Evolutionary conservation across 1,140 invertebrate species (phyloP).

Genomic region (Spodoptera litura): DNA sequence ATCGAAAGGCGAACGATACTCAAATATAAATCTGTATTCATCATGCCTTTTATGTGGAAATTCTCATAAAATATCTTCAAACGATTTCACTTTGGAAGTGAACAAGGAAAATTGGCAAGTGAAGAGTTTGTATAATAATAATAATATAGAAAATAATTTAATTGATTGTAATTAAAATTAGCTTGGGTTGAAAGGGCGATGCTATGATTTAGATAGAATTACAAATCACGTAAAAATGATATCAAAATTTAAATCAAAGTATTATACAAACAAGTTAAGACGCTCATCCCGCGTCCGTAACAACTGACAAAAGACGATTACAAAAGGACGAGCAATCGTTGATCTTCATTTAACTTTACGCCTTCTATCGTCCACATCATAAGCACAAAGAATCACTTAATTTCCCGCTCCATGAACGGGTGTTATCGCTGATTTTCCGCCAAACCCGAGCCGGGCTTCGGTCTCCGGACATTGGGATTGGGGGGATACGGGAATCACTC

Average conservation of each 20-base stretch:
- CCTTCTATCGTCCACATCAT: constrained; percentile 21
- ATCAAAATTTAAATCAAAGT: too few species aligned
- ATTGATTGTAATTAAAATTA: too few species aligned
- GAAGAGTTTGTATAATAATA: too few species aligned
- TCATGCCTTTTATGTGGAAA: constrained; percentile 24
- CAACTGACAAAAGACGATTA: not conserved
- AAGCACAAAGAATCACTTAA: constrained; percentile 43
- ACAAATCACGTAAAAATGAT: not conserved
- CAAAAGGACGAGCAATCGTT: constrained; percentile 6
- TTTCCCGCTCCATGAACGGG: constrained; percentile 36
- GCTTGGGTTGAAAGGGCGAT: too few species aligned
- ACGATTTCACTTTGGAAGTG: not conserved
- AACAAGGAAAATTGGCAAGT: not conserved
- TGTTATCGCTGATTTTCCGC: constrained; percentile 44
- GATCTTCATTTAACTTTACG: constrained; percentile 28
- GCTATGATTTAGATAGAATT: too few species aligned
- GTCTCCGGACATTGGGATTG: constrained; percentile 40
- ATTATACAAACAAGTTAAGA: not conserved
- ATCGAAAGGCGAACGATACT: constrained; percentile 31
- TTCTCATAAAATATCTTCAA: constrained; percentile 29
- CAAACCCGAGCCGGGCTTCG: constrained; percentile 37
- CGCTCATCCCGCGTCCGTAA: not conserved
- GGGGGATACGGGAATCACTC: constrained; percentile 44
- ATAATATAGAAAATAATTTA: too few species aligned
- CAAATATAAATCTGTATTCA: constrained; percentile 33